A percentile compares a stretch with the other conserved stretches of the same genome.
These are phyloP conservation scores for Motacilla alba DNA, from an alignment of 2,113 vertebrate species.

Conservation along the genomic window DNA sequence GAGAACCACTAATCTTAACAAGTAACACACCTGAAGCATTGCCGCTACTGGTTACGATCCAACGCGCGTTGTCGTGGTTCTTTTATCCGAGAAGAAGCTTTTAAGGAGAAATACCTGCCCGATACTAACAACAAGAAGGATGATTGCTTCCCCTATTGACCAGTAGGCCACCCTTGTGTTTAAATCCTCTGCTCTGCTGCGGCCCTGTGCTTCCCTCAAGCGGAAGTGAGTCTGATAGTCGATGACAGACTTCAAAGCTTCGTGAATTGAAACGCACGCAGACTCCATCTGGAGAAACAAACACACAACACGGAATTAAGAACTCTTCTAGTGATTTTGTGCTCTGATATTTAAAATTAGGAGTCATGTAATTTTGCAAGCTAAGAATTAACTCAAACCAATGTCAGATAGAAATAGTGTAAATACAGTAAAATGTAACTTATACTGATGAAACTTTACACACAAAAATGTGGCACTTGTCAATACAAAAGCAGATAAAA, in stretches of 20 bases:
- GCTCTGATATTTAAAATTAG: neutral
- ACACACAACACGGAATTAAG: neutral
- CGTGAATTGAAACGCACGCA: conserved; percentile 96
- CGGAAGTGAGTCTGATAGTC: conserved; percentile 99
- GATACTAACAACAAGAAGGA: conserved; percentile 90
- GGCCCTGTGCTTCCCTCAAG: conserved; percentile 92
- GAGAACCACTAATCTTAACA: conserved; percentile 51
- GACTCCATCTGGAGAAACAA: conserved; percentile 89
- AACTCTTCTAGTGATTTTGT: neutral
- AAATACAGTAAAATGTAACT: neutral
- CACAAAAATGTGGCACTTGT: neutral
- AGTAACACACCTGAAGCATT: conserved; percentile 26
- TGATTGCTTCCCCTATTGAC: conserved; percentile 94
- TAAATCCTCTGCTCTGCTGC: conserved; percentile 94
- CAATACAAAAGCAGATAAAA: neutral
- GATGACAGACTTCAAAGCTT: conserved; percentile 95
- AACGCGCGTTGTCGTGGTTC: conserved; percentile 93
- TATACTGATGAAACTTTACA: neutral
- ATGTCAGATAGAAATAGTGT: neutral
- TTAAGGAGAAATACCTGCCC: conserved; percentile 96
- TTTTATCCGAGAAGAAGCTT: conserved; percentile 98
- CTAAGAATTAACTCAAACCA: neutral
- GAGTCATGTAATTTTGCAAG: neutral
- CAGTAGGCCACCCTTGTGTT: conserved; percentile 94
- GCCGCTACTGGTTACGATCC: conserved; percentile 82